phyloP scores from a whole-genome alignment of 2,888 invertebrate genomes.

The Lissocephala sabroskyi region DNA sequence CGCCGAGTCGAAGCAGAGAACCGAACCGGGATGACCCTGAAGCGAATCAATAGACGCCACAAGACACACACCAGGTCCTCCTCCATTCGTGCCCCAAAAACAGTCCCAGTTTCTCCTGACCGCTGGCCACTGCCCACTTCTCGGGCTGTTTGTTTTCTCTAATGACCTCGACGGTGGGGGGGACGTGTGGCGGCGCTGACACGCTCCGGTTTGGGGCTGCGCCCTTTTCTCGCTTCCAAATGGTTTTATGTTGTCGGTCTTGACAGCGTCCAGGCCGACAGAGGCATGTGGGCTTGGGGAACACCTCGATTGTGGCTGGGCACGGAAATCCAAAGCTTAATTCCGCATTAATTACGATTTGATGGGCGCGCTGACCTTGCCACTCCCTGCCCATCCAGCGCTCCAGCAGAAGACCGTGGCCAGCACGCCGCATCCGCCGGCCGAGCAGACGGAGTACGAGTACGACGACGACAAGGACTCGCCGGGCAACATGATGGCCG shows the following conservation, averaged over 20 bases:
- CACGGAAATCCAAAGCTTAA: conserved; percentile 56
- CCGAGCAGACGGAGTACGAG: conserved; percentile 14
- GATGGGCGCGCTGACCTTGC: conserved; percentile 31
- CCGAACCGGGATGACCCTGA: conserved; percentile 21
- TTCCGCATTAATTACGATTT: conserved; percentile 37
- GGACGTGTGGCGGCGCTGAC: conserved; percentile 37
- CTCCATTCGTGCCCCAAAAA: conserved; percentile 38
- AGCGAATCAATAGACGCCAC: conserved; percentile 31
- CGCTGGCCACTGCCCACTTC: conserved; percentile 23
- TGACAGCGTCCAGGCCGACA: background rate
- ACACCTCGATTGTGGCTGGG: conserved; percentile 26
- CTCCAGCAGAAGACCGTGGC: background rate
- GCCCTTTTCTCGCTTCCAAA: conserved; percentile 53
- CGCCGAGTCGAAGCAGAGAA: background rate
- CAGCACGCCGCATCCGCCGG: background rate
- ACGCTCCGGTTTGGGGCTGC: conserved; percentile 38
- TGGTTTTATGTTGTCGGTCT: conserved; percentile 52
- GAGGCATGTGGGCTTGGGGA: conserved; percentile 3
- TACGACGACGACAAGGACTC: conserved; percentile 30
- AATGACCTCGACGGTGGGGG: conserved; percentile 28
- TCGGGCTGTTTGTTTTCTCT: conserved; percentile 23
- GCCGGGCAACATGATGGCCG: conserved; percentile 29
- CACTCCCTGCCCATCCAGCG: conserved; percentile 7
- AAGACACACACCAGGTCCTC: conserved; percentile 2
- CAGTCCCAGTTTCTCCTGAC: conserved; percentile 8